These are phyloP conservation scores for Mya arenaria DNA, from an alignment of 1,140 invertebrate genomes.

Conservation along the genomic window DNA sequence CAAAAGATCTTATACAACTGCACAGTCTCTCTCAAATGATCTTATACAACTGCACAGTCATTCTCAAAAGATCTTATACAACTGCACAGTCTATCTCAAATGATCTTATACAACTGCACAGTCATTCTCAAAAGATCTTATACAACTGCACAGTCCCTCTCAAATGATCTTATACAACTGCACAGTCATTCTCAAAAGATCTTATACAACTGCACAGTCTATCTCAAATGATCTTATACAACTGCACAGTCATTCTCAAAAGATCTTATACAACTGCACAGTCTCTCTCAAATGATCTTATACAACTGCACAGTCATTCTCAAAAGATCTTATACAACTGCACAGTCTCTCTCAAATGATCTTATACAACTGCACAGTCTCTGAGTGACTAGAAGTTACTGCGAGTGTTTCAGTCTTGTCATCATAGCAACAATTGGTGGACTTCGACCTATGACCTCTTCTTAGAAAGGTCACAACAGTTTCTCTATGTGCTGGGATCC, in stretches of 20 bases:
- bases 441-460: constrained; percentile 32
- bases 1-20: no score
- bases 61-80: no score
- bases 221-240: no score
- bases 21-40: no score
- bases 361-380: constrained; percentile 43
- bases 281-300: background rate
- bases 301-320: background rate
- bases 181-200: no score
- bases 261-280: background rate
- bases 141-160: no score
- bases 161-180: no score
- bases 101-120: no score
- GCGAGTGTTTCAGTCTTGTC: constrained; percentile 20
- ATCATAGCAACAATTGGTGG: constrained; percentile 42
- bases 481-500: constrained; percentile 37
- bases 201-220: no score
- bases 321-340: background rate
- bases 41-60: no score
- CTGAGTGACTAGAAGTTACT: constrained; percentile 41
- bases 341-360: background rate
- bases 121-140: no score
- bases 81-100: no score
- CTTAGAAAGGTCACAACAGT: constrained; percentile 8
- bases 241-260: background rate